These are phyloP conservation scores for Corythaixoides concolor DNA, from an alignment of 2,113 vertebrate species.

Conservation along the genomic window DNA sequence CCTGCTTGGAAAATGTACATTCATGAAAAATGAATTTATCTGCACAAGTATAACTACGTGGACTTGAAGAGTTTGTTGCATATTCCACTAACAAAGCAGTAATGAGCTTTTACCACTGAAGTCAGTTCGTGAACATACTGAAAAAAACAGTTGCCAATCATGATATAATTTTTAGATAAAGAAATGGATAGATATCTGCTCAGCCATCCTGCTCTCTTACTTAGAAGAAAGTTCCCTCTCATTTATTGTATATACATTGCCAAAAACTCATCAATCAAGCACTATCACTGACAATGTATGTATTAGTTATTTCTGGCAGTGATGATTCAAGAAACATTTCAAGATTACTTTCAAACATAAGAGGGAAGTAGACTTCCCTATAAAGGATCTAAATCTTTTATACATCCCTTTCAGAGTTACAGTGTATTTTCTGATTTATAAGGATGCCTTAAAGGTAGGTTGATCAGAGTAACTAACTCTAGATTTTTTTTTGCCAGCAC, in stretches of 20 bases:
- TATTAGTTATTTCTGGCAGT: neutral
- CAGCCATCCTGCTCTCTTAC: neutral
- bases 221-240: neutral
- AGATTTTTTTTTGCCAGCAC: neutral
- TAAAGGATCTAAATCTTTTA: neutral
- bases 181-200: neutral
- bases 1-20: neutral
- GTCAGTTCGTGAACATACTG: neutral
- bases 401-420: neutral
- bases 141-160: neutral
- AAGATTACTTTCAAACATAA: neutral
- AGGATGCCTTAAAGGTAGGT: neutral
- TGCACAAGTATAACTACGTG: neutral
- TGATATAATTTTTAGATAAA: neutral
- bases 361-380: neutral
- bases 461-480: neutral
- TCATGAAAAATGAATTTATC: neutral
- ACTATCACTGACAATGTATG: neutral
- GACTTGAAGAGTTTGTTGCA: neutral
- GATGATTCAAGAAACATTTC: neutral
- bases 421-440: neutral
- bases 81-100: neutral
- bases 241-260: neutral
- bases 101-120: neutral
- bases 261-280: neutral